phyloP scores from a whole-genome alignment of 2,797 vertebrate species.

The Malurus leucopterus region DNA sequence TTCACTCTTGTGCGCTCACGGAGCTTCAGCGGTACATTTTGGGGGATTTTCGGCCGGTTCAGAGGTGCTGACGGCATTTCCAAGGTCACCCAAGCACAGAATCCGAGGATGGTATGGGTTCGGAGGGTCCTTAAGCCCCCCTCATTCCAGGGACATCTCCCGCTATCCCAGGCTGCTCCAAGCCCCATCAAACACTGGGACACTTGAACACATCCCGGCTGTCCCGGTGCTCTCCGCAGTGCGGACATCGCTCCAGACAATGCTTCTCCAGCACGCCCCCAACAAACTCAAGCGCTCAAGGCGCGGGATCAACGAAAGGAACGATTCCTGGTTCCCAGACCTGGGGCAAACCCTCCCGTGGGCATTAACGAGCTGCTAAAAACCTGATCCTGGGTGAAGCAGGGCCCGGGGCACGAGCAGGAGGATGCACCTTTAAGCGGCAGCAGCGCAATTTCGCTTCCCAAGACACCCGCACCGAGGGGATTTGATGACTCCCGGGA shows the following conservation, averaged over 20 bases:
- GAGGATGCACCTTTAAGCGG: neutral
- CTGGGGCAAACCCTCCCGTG: neutral
- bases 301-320: neutral
- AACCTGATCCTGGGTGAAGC: too few relatives aligned
- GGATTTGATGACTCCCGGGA: neutral
- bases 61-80: neutral
- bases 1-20: accelerated
- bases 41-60: neutral
- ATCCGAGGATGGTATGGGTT: neutral
- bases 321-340: neutral
- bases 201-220: neutral
- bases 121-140: neutral
- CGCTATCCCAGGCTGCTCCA: neutral
- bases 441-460: neutral
- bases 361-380: neutral
- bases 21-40: accelerated
- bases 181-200: neutral
- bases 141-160: neutral
- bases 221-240: neutral
- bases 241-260: neutral
- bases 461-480: neutral
- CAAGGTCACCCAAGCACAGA: neutral
- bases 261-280: accelerated
- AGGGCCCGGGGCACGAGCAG: neutral
- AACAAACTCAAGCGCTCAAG: neutral